Evolutionary conservation across 2,797 vertebrate genomes (phyloP).

Genomic region (Neoniphon sammara): DNA sequence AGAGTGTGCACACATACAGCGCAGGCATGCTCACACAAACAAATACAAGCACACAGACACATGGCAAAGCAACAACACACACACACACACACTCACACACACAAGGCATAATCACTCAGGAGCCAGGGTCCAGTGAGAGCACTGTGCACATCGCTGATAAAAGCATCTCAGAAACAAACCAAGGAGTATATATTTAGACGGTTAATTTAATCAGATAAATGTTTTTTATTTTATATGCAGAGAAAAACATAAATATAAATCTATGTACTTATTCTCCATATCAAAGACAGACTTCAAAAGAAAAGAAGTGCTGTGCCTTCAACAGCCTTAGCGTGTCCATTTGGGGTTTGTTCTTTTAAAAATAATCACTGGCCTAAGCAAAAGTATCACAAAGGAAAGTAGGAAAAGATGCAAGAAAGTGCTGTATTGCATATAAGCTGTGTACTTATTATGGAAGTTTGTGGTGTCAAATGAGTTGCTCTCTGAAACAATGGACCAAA

Average conservation of each 20-base stretch:
- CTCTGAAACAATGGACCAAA: constrained; percentile 25
- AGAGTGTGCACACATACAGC: constrained; percentile 1
- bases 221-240: constrained; percentile 60
- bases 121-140: constrained; percentile 66
- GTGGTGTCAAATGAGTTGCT: constrained; percentile 10
- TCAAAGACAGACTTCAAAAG: constrained; percentile 82
- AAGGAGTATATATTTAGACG: constrained; percentile 74
- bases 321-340: constrained; percentile 60
- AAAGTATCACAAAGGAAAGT: constrained; percentile 54
- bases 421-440: constrained; percentile 30
- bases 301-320: constrained; percentile 40
- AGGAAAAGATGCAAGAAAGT: constrained; percentile 30
- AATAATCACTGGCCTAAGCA: constrained; percentile 69
- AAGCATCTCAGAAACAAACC: constrained; percentile 65
- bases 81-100: constrained; percentile 22
- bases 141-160: constrained; percentile 63
- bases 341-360: constrained; percentile 73
- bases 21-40: constrained; percentile 10
- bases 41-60: constrained; percentile 16
- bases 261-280: constrained; percentile 74
- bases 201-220: constrained; percentile 78
- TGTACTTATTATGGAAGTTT: constrained; percentile 24
- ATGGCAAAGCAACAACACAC: constrained; percentile 34
- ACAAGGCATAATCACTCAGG: constrained; percentile 65
- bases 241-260: constrained; percentile 64